These are phyloP conservation scores for Nycticryphes semicollaris DNA, from an alignment of 2,113 vertebrate genomes.

Conservation along the genomic window DNA sequence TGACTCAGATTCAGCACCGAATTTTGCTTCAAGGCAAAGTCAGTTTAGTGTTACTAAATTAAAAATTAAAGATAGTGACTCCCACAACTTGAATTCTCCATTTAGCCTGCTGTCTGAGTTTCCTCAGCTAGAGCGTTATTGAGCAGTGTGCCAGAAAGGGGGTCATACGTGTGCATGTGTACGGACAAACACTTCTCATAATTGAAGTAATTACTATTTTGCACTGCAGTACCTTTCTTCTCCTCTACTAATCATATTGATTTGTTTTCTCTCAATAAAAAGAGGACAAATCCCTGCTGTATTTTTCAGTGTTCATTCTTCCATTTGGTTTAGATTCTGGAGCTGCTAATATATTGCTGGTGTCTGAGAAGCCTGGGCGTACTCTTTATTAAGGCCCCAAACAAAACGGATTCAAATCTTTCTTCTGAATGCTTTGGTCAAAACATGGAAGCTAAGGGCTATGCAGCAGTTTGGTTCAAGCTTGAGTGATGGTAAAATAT, in stretches of 20 bases:
- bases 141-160: conserved; percentile 3
- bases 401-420: background rate
- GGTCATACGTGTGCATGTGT: background rate
- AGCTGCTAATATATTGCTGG: background rate
- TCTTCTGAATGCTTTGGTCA: background rate
- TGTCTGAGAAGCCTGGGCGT: background rate
- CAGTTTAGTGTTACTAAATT: conserved; percentile 31
- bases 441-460: background rate
- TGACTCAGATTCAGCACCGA: conserved; percentile 16
- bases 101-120: conserved; percentile 49
- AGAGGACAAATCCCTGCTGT: background rate
- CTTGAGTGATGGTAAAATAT: background rate
- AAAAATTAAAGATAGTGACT: conserved; percentile 57
- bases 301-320: background rate
- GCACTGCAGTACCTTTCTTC: conserved; percentile 22
- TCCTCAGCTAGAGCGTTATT: conserved; percentile 16
- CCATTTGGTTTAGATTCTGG: background rate
- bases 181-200: conserved; percentile 21
- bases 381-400: background rate
- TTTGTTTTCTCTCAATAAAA: conserved; percentile 30
- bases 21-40: conserved; percentile 30
- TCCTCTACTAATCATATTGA: background rate
- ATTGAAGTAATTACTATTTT: conserved; percentile 38
- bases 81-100: conserved; percentile 46
- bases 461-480: background rate